Evolutionary conservation across 2,888 invertebrate species (phyloP).

Genomic region (Cephus rjabovi): DNA sequence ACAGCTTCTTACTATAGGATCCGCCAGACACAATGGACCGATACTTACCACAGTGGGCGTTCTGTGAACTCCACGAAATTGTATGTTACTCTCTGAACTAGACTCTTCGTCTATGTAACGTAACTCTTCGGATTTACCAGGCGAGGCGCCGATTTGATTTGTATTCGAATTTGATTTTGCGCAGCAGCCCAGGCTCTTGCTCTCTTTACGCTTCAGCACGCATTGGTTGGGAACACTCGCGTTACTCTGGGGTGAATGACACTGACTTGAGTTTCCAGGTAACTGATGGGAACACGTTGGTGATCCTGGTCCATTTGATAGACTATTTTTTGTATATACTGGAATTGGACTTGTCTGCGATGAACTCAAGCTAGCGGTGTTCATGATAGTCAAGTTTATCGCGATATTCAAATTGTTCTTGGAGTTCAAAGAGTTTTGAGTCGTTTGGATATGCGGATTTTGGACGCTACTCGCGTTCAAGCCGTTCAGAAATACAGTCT

Average conservation of each 20-base stretch:
- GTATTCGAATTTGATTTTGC: conserved; percentile 42
- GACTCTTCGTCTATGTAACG: conserved; percentile 79
- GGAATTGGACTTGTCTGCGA: neutral
- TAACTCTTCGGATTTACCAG: conserved; percentile 71
- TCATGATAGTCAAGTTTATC: conserved; percentile 8
- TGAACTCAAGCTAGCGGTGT: conserved; percentile 4
- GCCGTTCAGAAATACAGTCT: conserved; percentile 45
- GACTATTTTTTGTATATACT: conserved; percentile 26
- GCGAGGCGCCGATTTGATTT: conserved; percentile 37
- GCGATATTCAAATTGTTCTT: conserved; percentile 46
- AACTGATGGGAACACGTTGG: conserved; percentile 55
- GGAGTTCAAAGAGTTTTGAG: conserved; percentile 46
- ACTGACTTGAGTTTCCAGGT: conserved; percentile 48
- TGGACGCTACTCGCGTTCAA: conserved; percentile 33
- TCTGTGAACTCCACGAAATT: conserved; percentile 56
- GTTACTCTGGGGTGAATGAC: conserved; percentile 32
- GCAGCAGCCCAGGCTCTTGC: conserved; percentile 35
- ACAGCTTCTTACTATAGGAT: conserved; percentile 85
- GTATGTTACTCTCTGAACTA: conserved; percentile 40
- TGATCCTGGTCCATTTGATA: conserved; percentile 45
- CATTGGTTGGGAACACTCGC: conserved; percentile 38
- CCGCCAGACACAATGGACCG: conserved; percentile 72
- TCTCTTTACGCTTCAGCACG: conserved; percentile 45
- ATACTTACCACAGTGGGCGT: conserved; percentile 75
- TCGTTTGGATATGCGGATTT: conserved; percentile 20